Evolutionary conservation across 2,888 invertebrate species (phyloP), one percentile per base, ranked within the genome.

Genomic region (Epicampocera succincta): DNA sequence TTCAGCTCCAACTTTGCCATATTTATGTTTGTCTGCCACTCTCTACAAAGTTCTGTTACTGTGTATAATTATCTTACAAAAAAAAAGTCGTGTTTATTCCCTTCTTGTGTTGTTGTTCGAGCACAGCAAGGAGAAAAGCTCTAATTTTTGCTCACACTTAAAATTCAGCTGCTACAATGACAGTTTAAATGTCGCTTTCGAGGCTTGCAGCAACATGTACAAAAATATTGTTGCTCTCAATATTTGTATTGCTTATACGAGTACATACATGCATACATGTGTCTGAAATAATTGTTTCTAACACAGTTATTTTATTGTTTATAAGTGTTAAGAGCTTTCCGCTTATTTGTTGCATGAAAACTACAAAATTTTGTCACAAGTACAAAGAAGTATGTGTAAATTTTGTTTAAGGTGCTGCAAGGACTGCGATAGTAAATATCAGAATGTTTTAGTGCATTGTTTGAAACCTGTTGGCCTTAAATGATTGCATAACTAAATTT

Each of bases 241-340:
- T 17, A 6, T 17, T 8, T 40, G 17, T 9, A 46, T 9, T 38
- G n/a, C n/a, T n/a, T n/a, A n/a, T n/a, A n/a, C n/a, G n/a, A n/a
- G n/a, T n/a, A n/a, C n/a, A n/a, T n/a, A n/a, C n/a, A n/a, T n/a
- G n/a, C n/a, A n/a, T n/a, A n/a, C 21, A n/a, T 48, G 12, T 42
- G 19, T n/a, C 42, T 19, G 15, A 21, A 48, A 40, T 71, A 21
- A 29, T 61, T 33, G 15, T 71, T 42, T 3, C 42, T 21, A n/a
- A 19, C n/a, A 29, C n/a, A n/a, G 3, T 52, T 65, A 58, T 50
- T 63, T 63, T 17, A 46, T 63, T 65, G 63, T 65, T 63, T 71
- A 33, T 56, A 77, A 71, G 56, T 71, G 56, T 58, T 56, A n/a
- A 50, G 25, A 63, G 29, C 42, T 71, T 65, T 77, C 63, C 71